Percentiles rank a stretch among this genome's conserved stretches.
These are phyloP conservation scores for Protobothrops mucrosquamatus DNA, from an alignment of 2,113 vertebrate species.

Conservation along the genomic window DNA sequence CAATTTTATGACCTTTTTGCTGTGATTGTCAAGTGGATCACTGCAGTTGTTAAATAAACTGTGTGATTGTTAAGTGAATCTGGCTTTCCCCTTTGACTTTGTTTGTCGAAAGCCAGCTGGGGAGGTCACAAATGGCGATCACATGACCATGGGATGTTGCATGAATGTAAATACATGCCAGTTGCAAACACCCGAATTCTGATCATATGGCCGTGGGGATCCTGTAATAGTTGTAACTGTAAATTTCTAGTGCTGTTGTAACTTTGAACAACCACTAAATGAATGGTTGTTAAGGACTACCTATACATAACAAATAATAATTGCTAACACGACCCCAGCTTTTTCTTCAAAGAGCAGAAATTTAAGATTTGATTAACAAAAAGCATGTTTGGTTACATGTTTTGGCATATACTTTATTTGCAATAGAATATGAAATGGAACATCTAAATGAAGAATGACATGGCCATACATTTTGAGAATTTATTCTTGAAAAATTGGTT, in stretches of 20 bases:
- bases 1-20: too few species aligned
- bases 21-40: too few species aligned
- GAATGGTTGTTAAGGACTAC: not conserved
- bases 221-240: not conserved
- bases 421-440: not conserved
- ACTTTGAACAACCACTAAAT: not conserved
- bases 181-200: not conserved
- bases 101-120: not conserved
- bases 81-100: not conserved
- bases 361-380: not conserved
- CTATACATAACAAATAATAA: not conserved
- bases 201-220: not conserved
- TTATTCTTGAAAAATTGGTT: not conserved
- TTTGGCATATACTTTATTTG: not conserved
- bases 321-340: not conserved
- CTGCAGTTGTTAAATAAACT: too few species aligned
- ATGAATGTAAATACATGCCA: not conserved
- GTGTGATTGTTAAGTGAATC: too few species aligned
- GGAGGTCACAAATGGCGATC: not conserved
- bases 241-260: not conserved
- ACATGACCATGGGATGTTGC: not conserved
- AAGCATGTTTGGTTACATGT: not conserved
- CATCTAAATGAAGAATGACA: slow-evolving; percentile 8
- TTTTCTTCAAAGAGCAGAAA: not conserved
- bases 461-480: not conserved